Evolutionary conservation across 2,888 invertebrate genomes (phyloP), one percentile per base, ranked within the genome.

Genomic region (Pammene fasciana): DNA sequence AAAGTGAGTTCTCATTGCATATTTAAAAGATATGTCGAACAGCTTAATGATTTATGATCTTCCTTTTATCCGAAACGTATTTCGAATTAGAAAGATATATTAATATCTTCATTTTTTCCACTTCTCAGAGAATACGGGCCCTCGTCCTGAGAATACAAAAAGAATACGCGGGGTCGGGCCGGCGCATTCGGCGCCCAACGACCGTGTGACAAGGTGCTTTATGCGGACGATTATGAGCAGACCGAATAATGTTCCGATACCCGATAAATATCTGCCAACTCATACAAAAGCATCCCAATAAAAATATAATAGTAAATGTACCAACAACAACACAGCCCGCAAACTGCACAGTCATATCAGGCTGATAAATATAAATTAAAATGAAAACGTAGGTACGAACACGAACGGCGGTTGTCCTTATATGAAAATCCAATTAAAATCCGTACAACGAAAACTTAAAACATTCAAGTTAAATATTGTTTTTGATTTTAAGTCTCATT

Each of bases 191-290:
- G 88, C 89, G 90, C 89, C 90, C 91, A 92, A 91, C 90, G 90
- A 90, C 85, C 92, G 92, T 92, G 90, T 91, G 92, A 92, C 92
- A 92, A 89, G 90, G 91, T 92, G 90, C 92, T 91, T 92, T 92
- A 92, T 92, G 91, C 87, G 86, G 86, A 88, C 89, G 91, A 90
- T 91, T 92, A 91, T 90, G 89, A 88, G 84, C 88, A 82, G 85
- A 88, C 90, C 91, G 90, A 92, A 91, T 92, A 91, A 92, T 90
- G 90, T 90, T 90, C 87, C 88, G 83, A 90, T 91, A 88, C 86
- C 86, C 92, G 92, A 92, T 92, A 92, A 92, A 92, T 92, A 92
- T 92, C 92, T 92, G 92, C 92, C 91, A 92, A 89, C 92, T 92
- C 92, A 92, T 91, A 92, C 91, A 92, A 92, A 91, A 90, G 92